Evolutionary conservation across 2,113 vertebrate genomes (phyloP).

Genomic region (Naja naja): DNA sequence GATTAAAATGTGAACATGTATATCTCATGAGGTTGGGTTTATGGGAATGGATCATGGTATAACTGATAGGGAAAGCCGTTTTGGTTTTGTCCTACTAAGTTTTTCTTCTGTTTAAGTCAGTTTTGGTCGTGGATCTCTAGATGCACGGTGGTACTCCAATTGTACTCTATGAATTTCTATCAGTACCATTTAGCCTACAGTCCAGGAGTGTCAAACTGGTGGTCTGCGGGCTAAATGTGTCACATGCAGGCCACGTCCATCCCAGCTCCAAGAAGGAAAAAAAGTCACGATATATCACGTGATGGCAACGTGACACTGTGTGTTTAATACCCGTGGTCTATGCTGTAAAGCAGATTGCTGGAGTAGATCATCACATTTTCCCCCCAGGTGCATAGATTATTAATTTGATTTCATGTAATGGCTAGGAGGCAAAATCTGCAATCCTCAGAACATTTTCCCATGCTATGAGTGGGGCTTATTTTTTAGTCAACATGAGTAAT

Average conservation of each 20-base stretch:
- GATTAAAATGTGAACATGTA: not conserved
- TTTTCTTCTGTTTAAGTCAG: not conserved
- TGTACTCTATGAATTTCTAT: not conserved
- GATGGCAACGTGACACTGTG: no score
- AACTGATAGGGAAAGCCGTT: not conserved
- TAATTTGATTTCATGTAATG: not conserved
- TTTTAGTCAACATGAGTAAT: not conserved
- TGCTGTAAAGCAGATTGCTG: not conserved
- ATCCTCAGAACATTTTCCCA: not conserved
- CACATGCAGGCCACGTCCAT: no score
- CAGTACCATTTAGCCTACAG: not conserved
- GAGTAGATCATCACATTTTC: not conserved
- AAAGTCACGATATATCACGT: no score
- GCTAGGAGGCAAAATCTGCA: not conserved
- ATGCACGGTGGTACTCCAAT: not conserved
- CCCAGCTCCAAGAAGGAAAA: no score
- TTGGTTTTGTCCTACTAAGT: not conserved
- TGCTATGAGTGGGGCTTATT: not conserved
- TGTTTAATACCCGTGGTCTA: no score
- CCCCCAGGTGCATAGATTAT: not conserved
- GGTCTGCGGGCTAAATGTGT: no score
- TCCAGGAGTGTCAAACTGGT: no score
- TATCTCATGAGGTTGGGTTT: not conserved
- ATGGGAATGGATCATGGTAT: not conserved
- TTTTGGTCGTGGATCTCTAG: not conserved